Conservation (phyloP, 2,888 invertebrate species). For the Belgica antarctica region DNA sequence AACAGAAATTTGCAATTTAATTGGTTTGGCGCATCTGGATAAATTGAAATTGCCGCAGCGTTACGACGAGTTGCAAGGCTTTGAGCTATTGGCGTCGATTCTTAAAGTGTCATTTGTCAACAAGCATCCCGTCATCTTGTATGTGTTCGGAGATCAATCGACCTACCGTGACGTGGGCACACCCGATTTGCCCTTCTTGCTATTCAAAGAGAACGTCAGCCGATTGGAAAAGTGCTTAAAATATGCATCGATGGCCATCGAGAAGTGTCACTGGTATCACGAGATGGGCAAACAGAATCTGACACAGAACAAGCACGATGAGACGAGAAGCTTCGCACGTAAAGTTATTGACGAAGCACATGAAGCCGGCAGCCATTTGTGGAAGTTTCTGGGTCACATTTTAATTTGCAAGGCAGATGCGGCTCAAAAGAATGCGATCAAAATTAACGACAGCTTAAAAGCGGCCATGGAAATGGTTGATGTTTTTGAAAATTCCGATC, state of each 20-base stretch:
- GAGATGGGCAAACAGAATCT: constrained; percentile 37
- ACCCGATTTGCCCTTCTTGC: constrained; percentile 34
- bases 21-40: constrained; percentile 39
- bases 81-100: neutral
- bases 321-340: constrained; percentile 8
- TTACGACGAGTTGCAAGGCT: neutral
- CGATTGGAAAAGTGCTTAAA: constrained; percentile 17
- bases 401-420: constrained; percentile 10
- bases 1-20: constrained; percentile 38
- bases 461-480: neutral
- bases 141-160: constrained; percentile 37
- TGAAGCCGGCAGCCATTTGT: constrained; percentile 18
- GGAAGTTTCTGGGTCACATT: constrained; percentile 39
- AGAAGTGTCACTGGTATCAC: constrained; percentile 39
- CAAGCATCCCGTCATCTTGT: neutral
- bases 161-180: constrained; percentile 3
- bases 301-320: constrained; percentile 26
- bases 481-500: constrained; percentile 11
- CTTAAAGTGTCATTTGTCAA: neutral
- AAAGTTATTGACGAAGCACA: constrained; percentile 5
- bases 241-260: constrained; percentile 22
- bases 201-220: constrained; percentile 20
- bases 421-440: neutral
- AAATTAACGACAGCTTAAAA: neutral
- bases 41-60: constrained; percentile 13